Base-by-base conservation (phyloP, 2,113 vertebrate genomes). In the Phasianus colchicus region DNA sequence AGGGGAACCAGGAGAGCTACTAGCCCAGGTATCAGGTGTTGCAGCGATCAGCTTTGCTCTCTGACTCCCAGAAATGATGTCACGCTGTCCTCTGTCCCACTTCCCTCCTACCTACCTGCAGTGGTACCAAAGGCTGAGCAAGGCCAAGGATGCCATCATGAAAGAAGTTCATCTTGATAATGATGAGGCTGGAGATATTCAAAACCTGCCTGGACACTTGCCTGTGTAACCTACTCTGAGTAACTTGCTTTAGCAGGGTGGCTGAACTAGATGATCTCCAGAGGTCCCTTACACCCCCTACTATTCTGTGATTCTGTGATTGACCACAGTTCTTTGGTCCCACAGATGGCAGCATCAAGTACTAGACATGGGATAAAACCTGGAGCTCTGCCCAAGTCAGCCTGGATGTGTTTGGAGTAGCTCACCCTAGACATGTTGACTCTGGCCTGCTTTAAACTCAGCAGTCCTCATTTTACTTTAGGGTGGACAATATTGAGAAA, bases 21-120 rank as follows among this genome's bases (percentile, higher is more conserved):
- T 29, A 47, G 78, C 27, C 25, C 48, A 5, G 14, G 72, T 88
- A 40, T 12, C 67, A 9, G 45, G 21, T 11, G 38, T 61, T 50
- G 77, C 3, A 5, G 25, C 60, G 54, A 11, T 60, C 45, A 22
- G 55, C 79, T 74, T 52, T n/a, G 4, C 38, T 4, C 24, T 90
- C 54, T 95, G 91, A 91, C 78, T 95, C 90, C 11, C 42, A 5
- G 47, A 47, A 52, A 18, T 92, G 89, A 95, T 34, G 52, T 95
- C 86, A 85, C 67, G 14, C 75, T 30, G 24, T 64, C 79, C 79
- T 95, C 65, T 91, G 85, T 27, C 89, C 91, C 36, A 48, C 57
- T 75, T 78, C 32, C 85, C 87, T 58, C 60, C 66, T 64, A 67
- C 84, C 63, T 55, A 12, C 15, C 60, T 32, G 47, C 45, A 9